These are phyloP conservation scores for Melanaphis sacchari DNA, from an alignment of 1,140 invertebrate genomes.

Conservation along the genomic window DNA sequence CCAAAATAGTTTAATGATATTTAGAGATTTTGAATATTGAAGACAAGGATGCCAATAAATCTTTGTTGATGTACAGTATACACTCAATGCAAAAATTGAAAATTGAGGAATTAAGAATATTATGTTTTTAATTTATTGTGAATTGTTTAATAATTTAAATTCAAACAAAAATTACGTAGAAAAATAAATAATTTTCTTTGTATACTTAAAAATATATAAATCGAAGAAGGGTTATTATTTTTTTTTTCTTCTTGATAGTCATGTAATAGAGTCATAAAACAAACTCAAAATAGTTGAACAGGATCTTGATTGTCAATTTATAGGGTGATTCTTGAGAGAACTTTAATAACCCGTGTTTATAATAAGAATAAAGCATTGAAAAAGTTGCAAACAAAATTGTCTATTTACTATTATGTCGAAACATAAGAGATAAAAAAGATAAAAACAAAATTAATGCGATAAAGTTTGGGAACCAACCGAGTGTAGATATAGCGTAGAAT, in stretches of 20 bases:
- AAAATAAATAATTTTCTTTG: conserved; percentile 3
- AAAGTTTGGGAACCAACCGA: conserved; percentile 9
- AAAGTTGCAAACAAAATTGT: conserved; percentile 21
- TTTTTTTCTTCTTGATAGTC: background rate
- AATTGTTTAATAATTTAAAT: background rate
- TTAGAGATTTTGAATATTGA: background rate
- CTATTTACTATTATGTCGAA: conserved; percentile 2
- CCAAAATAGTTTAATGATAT: conserved; percentile 47
- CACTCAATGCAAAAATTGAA: background rate
- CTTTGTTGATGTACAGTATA: too few relatives aligned
- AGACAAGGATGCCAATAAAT: background rate
- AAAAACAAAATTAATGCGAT: conserved; percentile 40
- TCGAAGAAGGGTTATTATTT: background rate
- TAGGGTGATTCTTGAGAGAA: background rate
- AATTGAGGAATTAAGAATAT: background rate
- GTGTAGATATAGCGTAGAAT: conserved; percentile 34
- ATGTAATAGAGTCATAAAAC: background rate
- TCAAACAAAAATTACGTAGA: background rate
- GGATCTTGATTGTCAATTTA: conserved; percentile 35
- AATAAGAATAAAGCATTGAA: background rate
- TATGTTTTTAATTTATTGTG: background rate
- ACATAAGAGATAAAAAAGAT: background rate
- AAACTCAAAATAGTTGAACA: background rate
- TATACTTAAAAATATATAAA: background rate
- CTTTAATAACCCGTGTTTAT: background rate